Evolutionary conservation across 1,140 invertebrate species (phyloP).

Genomic region (Megalonaias nervosa): DNA sequence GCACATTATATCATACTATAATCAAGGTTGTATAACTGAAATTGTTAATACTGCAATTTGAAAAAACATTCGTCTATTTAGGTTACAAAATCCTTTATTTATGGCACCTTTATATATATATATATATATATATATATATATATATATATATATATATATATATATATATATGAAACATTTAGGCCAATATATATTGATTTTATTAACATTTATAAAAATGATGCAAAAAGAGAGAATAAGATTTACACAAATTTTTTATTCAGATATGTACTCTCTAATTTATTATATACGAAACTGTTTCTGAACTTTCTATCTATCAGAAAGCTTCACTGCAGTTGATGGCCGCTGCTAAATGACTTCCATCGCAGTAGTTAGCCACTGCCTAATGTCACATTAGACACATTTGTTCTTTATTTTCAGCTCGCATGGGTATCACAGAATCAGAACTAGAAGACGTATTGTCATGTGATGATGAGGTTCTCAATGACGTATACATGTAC

Average conservation of each 20-base stretch:
- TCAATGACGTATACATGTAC: slow-evolving; percentile 67
- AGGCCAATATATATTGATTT: too few species aligned
- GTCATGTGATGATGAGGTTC: slow-evolving; percentile 67
- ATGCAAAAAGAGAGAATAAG: too few species aligned
- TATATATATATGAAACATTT: too few species aligned
- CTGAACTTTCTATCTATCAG: neutral
- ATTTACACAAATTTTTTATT: neutral
- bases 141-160: too few species aligned
- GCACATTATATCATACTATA: too few species aligned
- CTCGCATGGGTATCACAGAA: slow-evolving; percentile 62
- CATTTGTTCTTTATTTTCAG: slow-evolving; percentile 28
- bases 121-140: too few species aligned
- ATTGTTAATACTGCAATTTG: too few species aligned
- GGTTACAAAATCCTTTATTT: too few species aligned
- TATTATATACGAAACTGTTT: neutral
- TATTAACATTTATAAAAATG: too few species aligned
- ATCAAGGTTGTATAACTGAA: too few species aligned
- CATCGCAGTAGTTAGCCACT: neutral
- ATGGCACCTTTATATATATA: too few species aligned
- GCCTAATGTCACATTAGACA: neutral
- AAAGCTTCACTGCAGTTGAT: neutral
- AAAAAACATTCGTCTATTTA: too few species aligned
- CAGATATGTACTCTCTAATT: neutral
- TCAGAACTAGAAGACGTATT: slow-evolving; percentile 67
- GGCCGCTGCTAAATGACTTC: neutral